A percentile compares a stretch with the other conserved stretches of the same genome.
phyloP scores from a whole-genome alignment of 2,888 invertebrate genomes.

The Sphinx pinastri region DNA sequence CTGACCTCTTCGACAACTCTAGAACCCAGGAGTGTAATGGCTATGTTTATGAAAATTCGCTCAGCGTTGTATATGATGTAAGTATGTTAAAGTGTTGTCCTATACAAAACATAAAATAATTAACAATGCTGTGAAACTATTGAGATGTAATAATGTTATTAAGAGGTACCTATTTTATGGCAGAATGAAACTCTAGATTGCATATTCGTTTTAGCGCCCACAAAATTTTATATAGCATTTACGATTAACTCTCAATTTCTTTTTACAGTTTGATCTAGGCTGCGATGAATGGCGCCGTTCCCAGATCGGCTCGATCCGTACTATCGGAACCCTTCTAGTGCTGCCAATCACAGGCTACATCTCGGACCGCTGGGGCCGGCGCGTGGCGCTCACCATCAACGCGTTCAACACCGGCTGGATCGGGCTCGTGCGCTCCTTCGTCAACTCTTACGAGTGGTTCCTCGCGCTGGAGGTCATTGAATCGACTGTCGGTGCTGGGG shows the following conservation, averaged over 20 bases:
- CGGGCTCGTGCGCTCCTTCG: slow-evolving; percentile 87
- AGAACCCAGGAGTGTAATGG: slow-evolving; percentile 52
- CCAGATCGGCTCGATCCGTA: slow-evolving; percentile 89
- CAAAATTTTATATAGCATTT: too few relatives aligned
- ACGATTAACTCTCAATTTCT: slow-evolving; percentile 23
- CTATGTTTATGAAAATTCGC: slow-evolving; percentile 66
- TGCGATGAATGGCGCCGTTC: slow-evolving; percentile 89
- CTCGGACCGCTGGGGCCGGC: slow-evolving; percentile 89
- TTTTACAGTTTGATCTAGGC: slow-evolving; percentile 83
- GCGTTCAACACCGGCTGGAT: slow-evolving; percentile 86
- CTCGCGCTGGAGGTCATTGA: slow-evolving; percentile 88
- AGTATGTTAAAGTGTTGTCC: slow-evolving; percentile 40
- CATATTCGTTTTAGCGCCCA: too few relatives aligned
- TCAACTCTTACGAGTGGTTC: slow-evolving; percentile 88
- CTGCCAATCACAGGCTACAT: slow-evolving; percentile 88
- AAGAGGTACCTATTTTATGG: too few relatives aligned
- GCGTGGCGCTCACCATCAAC: slow-evolving; percentile 84
- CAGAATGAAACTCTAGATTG: too few relatives aligned
- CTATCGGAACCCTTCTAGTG: slow-evolving; percentile 88
- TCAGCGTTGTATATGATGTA: slow-evolving; percentile 74
- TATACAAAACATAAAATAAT: too few relatives aligned
- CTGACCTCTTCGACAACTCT: slow-evolving; percentile 56
- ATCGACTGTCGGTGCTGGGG: slow-evolving; percentile 87
- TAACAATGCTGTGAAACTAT: too few relatives aligned
- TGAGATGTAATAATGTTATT: too few relatives aligned